Base-by-base conservation (phyloP, 2,888 invertebrate species). In the Lasius platythorax region DNA sequence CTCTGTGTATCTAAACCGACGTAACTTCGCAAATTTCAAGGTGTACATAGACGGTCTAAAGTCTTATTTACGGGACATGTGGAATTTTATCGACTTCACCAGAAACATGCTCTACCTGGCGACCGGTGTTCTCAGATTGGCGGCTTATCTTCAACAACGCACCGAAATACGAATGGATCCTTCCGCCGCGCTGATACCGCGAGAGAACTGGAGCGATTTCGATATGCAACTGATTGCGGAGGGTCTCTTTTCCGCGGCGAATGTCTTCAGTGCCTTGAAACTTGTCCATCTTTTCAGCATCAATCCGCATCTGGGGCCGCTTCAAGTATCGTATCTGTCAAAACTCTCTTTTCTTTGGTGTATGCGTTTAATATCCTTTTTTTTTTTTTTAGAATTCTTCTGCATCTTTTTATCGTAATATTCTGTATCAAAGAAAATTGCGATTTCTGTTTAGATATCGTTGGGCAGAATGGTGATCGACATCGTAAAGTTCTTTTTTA, bases 41-140 rank as follows among this genome's bases (percentile, higher is more conserved):
- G 97, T 99, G 87, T 98, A 97, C 96, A 96, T 97, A 33, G 97
- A 98, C 93, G 99, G 99, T n/a, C 96, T 99, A 72, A 96, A 96
- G 58, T 97, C 97, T 0, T 99, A 99, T 93, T 96, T 99, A 43
- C 96, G 98, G 46, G 98, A 99, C 94, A 97, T 99, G 96, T 99
- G 99, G 99, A 99, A 99, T 95, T 98, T 99, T 93, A 98, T 99
- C 76, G 99, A 99, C 95, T 99, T 99, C 94, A 97, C 98, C 6
- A 96, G 99, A 64, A 99, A 99, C 95, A 97, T 97, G 0, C 96
- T 99, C 3, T 99, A 99, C 95, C 96, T 97, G 63, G 96, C 96
- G 5, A 98, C 98, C 11, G 96, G 96, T 50, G 93, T 97, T 43
- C 95, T 98, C 6, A 95, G 97, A 72, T 93, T 96, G 5, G 96